Conservation (phyloP, 2,113 vertebrate species). For the Nothocercus julius region DNA sequence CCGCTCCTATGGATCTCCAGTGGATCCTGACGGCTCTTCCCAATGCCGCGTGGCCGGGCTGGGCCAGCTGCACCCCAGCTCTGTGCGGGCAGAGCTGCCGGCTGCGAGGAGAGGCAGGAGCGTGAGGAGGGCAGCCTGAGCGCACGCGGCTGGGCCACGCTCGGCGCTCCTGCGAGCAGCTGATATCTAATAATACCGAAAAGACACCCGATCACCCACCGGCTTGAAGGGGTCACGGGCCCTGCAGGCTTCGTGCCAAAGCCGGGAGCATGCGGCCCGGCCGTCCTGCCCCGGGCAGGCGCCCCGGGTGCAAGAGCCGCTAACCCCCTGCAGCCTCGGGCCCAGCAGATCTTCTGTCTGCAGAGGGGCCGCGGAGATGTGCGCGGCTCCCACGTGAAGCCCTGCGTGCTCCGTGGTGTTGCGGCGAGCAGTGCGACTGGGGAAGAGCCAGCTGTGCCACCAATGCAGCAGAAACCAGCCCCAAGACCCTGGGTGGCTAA, state of each 20-base stretch:
- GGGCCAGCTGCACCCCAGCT: too few relatives aligned
- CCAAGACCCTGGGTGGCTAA: background rate
- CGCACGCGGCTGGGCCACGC: background rate
- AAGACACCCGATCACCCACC: background rate
- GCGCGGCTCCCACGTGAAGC: background rate
- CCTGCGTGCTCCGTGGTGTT: too few relatives aligned
- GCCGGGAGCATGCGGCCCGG: background rate
- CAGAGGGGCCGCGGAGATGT: background rate
- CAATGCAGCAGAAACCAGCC: background rate
- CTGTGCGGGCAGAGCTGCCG: background rate
- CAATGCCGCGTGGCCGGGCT: background rate
- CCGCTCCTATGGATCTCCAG: background rate
- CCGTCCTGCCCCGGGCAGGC: background rate
- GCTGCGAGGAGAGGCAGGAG: background rate
- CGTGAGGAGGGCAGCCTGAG: fast-evolving
- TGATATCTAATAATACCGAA: background rate
- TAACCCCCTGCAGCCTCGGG: fast-evolving
- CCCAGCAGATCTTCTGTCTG: fast-evolving
- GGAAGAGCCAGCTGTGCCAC: background rate
- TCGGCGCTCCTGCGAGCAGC: background rate
- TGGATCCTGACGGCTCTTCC: fast-evolving
- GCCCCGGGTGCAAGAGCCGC: background rate
- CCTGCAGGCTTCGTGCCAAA: background rate
- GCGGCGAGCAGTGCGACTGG: too few relatives aligned
- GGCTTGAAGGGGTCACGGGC: background rate